Evolutionary conservation across 2,888 invertebrate species (phyloP), one percentile per base, ranked within the genome.

Genomic region (Drosophila subsilvestris): DNA sequence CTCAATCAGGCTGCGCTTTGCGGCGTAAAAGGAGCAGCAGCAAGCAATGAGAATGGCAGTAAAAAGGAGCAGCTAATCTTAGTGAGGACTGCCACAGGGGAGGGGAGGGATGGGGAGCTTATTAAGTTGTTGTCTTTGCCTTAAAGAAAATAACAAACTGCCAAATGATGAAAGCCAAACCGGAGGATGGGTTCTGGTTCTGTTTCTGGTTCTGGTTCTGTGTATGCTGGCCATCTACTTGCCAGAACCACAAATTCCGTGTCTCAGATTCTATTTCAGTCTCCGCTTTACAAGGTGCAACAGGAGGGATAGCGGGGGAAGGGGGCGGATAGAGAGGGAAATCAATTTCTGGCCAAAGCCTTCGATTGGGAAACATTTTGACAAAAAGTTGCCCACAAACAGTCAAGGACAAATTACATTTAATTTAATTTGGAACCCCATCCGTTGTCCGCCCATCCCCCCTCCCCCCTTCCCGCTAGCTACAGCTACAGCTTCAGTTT

Each of bases 391-490:
- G 75, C 58, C 78, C 80, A 58, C 86, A 83, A 81, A 75, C 84
- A 76, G 81, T 70, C 71, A 70, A 72, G 72, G 74, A 85, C 86
- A 85, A 85, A 88, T 88, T 88, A 78, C 84, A 80, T 88, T 88
- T 88, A 83, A 85, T 88, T 83, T 88, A 70, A 83, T 86, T 86
- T 73, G n/a, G n/a, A 22, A 22, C 56, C 54, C 49, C 49, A 54
- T 55, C 43, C 20, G 17, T 25, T 22, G 5, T 4, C 22, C 22
- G n/a, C 22, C 22, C 3, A 9, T 29, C 32, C 37, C 7, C 37
- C 7, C 2, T 0, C 37, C 37, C 25, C 25, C 25, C 5, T 25
- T 22, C 9, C n/a, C n/a, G n/a, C n/a, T n/a, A n/a, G n/a, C n/a
- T n/a, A n/a, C 45, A 10, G 9, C 49, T 25, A 7, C 37, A 29